phyloP scores from a whole-genome alignment of 64 coral and sea anemone genomes.

The Pachyseris speciosa region DNA sequence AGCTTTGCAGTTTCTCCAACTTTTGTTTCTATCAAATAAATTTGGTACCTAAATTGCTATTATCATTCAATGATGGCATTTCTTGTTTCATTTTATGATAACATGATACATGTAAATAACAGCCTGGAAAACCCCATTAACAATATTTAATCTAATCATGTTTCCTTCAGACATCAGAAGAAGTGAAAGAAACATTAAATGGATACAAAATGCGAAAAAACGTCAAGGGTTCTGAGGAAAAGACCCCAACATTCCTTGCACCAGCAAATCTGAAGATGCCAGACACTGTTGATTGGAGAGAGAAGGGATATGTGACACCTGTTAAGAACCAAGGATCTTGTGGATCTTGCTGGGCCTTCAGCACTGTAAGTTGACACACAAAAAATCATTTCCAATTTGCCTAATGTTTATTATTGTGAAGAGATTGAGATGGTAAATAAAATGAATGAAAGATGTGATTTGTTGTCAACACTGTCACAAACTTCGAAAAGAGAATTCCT shows the following conservation, averaged over 20 bases:
- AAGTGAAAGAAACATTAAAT: conserved; percentile 78
- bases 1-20: too few relatives aligned
- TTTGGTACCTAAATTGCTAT: too few relatives aligned
- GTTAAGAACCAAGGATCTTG: conserved; percentile 96
- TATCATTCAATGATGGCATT: not conserved
- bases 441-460: too few relatives aligned
- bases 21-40: too few relatives aligned
- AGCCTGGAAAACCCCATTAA: too few relatives aligned
- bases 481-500: too few relatives aligned
- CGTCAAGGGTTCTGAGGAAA: not conserved
- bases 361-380: conserved; percentile 82
- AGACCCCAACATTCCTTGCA: conserved; percentile 81
- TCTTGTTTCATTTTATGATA: not conserved
- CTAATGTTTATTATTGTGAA: too few relatives aligned
- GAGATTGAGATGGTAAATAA: too few relatives aligned
- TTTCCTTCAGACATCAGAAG: conserved; percentile 65
- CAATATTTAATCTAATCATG: too few relatives aligned
- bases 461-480: too few relatives aligned
- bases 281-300: conserved; percentile 86
- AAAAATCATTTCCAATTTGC: too few relatives aligned
- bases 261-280: conserved; percentile 78
- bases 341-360: conserved; percentile 98
- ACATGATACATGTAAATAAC: not conserved
- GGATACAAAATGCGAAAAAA: conserved; percentile 50
- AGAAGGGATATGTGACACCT: conserved; percentile 84